A percentile compares a stretch with the other conserved stretches of the same genome.
Evolutionary conservation across 2,797 vertebrate species (phyloP).

Genomic region (Mormyrus proboscirostris): DNA sequence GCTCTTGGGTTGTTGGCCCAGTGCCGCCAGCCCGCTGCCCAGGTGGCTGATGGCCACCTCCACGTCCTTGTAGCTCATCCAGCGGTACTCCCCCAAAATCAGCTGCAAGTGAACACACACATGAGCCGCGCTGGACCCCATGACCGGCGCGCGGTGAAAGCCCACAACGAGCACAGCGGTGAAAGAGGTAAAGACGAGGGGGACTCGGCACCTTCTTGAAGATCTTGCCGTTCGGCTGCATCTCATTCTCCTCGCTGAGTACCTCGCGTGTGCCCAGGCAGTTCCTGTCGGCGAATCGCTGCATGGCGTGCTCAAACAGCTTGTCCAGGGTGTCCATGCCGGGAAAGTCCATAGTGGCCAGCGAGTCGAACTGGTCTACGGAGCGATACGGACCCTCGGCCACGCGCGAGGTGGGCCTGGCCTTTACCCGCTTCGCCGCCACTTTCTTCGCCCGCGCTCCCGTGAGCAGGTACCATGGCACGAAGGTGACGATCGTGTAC

Average conservation of each 20-base stretch:
- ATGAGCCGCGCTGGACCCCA: neutral
- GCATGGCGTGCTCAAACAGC: conserved; percentile 77
- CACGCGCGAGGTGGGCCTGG: conserved; percentile 69
- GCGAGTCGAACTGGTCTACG: conserved; percentile 73
- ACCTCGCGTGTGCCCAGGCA: conserved; percentile 84
- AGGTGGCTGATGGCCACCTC: conserved; percentile 64
- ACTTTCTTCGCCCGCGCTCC: conserved; percentile 74
- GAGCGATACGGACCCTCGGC: conserved; percentile 84
- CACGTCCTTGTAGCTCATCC: conserved; percentile 82
- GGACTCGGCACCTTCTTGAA: conserved; percentile 86
- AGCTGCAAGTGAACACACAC: conserved; percentile 56
- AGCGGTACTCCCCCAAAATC: conserved; percentile 84
- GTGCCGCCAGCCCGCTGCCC: conserved; percentile 76
- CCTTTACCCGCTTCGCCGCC: conserved; percentile 79
- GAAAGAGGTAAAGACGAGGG: neutral
- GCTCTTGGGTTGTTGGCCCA: conserved; percentile 77
- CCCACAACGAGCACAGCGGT: neutral
- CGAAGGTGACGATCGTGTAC: conserved; percentile 86
- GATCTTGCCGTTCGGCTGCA: conserved; percentile 85
- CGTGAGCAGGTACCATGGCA: conserved; percentile 95
- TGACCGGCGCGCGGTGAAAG: neutral
- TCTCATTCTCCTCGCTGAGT: conserved; percentile 89
- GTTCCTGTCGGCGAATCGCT: conserved; percentile 64
- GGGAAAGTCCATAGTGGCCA: conserved; percentile 80
- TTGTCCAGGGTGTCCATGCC: conserved; percentile 90